Evolutionary conservation across 2,888 invertebrate genomes (phyloP).

Genomic region (Cynaeus angustus): DNA sequence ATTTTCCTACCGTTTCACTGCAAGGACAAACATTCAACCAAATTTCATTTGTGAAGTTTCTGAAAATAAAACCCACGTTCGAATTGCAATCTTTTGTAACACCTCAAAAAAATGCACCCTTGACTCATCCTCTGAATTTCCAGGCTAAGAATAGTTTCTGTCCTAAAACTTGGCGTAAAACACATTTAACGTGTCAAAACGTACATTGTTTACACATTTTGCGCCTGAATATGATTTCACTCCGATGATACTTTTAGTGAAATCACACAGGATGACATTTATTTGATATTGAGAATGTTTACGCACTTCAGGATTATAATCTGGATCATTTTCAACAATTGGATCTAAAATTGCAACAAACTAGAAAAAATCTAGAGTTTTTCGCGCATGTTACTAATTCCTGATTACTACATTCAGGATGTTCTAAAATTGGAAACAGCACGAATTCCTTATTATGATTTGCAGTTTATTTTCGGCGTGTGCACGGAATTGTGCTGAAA

Average conservation of each 20-base stretch:
- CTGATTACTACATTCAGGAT: constrained; percentile 17
- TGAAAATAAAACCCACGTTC: neutral
- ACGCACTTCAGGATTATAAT: too few species aligned
- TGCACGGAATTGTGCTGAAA: constrained; percentile 8
- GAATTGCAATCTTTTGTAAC: constrained; percentile 7
- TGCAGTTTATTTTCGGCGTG: constrained; percentile 15
- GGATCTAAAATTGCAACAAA: constrained; percentile 3
- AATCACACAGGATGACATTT: constrained; percentile 28
- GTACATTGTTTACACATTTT: constrained; percentile 37
- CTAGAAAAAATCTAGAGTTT: neutral
- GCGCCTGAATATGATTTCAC: constrained; percentile 30
- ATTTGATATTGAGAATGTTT: constrained; percentile 36
- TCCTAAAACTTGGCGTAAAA: constrained; percentile 28
- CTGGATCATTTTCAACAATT: constrained; percentile 15
- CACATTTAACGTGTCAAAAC: constrained; percentile 17
- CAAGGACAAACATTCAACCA: neutral
- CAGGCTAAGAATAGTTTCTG: constrained; percentile 33
- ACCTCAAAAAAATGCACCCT: constrained; percentile 32
- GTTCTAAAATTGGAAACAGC: constrained; percentile 36
- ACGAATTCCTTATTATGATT: constrained; percentile 14
- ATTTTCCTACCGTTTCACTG: too few species aligned
- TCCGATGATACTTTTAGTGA: constrained; percentile 33
- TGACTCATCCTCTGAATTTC: constrained; percentile 38
- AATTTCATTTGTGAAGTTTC: too few species aligned
- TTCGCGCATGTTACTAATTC: constrained; percentile 16